Percentiles rank a stretch among this genome's conserved stretches.
Evolutionary conservation across 2,113 vertebrate species (phyloP).

Genomic region (Campylomormyrus numenius): DNA sequence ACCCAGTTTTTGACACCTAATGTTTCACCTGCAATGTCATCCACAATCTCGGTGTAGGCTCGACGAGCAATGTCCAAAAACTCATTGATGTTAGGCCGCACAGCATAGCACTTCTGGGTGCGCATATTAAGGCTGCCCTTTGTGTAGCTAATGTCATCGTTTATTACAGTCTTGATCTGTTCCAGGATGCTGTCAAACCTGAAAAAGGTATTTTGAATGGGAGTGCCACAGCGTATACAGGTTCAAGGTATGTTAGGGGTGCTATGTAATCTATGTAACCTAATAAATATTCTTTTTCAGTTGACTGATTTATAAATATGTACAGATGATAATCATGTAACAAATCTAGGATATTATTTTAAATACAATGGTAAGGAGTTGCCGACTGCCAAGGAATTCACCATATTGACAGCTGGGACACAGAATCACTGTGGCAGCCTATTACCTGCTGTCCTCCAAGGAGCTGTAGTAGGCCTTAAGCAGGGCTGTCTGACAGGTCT

Average conservation of each 20-base stretch:
- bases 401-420: neutral
- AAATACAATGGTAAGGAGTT: neutral
- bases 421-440: neutral
- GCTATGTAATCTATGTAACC: neutral
- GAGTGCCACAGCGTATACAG: neutral
- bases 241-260: neutral
- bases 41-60: constrained; percentile 92
- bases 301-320: neutral
- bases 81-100: constrained; percentile 83
- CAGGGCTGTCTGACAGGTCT: constrained; percentile 73
- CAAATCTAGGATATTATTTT: neutral
- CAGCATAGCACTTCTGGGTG: constrained; percentile 95
- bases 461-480: constrained; percentile 78
- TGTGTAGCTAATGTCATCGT: constrained; percentile 76
- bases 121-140: constrained; percentile 90
- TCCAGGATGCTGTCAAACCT: constrained; percentile 84
- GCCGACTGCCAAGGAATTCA: neutral
- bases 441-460: constrained; percentile 79
- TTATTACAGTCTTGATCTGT: constrained; percentile 87
- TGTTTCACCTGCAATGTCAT: constrained; percentile 86
- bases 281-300: neutral
- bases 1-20: neutral
- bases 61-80: constrained; percentile 88
- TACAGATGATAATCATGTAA: neutral
- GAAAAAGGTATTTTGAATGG: constrained; percentile 25